Conservation (phyloP, 1,140 invertebrate species). For the Nomia melanderi region DNA sequence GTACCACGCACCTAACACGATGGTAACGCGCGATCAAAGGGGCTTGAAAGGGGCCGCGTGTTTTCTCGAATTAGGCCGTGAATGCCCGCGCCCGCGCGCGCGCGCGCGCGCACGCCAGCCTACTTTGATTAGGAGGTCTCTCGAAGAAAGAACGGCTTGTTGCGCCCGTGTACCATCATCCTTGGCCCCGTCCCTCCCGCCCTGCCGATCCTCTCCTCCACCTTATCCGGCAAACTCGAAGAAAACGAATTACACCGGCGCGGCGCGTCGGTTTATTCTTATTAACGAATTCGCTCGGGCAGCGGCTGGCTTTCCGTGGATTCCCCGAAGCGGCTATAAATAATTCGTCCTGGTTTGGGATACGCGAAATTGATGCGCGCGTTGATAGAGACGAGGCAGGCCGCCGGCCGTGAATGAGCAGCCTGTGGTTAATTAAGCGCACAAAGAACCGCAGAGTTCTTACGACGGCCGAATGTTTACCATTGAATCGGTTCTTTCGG, state of each 20-base stretch:
- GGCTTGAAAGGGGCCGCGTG: slow-evolving; percentile 70
- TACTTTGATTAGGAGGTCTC: slow-evolving; percentile 70
- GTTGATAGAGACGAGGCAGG: neutral
- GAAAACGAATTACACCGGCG: slow-evolving; percentile 1
- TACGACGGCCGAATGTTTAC: too few relatives aligned
- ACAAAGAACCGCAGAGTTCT: too few relatives aligned
- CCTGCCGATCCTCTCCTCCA: neutral
- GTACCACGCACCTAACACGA: slow-evolving; percentile 52
- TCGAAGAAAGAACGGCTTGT: slow-evolving; percentile 72
- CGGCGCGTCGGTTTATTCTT: neutral
- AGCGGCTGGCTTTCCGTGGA: neutral
- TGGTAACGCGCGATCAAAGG: slow-evolving; percentile 66
- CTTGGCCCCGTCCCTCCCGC: slow-evolving; percentile 34
- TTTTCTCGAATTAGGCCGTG: slow-evolving; percentile 76
- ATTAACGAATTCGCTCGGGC: neutral
- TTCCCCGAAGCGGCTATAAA: neutral
- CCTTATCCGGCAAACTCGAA: neutral
- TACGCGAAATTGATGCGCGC: neutral
- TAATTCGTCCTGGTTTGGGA: neutral
- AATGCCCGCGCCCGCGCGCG: too few relatives aligned
- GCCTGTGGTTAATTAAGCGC: too few relatives aligned
- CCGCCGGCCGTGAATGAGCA: too few relatives aligned
- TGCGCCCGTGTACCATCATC: slow-evolving; percentile 49
- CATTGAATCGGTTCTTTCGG: too few relatives aligned
- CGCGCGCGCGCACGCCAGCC: too few relatives aligned